These are phyloP conservation scores for Metaphire vulgaris DNA, from an alignment of 1,140 invertebrate genomes.

Conservation along the genomic window DNA sequence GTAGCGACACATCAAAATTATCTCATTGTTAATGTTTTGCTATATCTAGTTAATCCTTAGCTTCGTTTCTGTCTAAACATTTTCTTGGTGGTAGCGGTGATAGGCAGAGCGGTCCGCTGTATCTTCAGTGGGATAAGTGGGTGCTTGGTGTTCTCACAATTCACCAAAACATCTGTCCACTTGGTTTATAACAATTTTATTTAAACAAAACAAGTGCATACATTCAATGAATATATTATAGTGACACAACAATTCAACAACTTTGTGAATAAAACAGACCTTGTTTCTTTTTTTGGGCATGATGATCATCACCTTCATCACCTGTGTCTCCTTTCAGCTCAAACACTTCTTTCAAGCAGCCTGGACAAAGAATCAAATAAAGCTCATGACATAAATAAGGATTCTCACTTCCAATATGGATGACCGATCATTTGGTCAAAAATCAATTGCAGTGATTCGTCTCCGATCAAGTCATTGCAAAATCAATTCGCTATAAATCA, in stretches of 20 bases:
- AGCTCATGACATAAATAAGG: neutral
- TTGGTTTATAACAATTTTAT: neutral
- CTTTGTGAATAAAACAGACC: neutral
- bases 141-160: neutral
- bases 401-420: neutral
- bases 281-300: neutral
- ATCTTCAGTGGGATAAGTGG: neutral
- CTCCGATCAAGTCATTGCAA: neutral
- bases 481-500: neutral
- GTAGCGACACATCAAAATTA: too few relatives aligned
- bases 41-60: too few relatives aligned
- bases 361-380: neutral
- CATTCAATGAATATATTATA: neutral
- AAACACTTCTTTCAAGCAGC: constrained; percentile 10
- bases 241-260: neutral
- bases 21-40: too few relatives aligned
- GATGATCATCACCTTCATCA: neutral
- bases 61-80: too few relatives aligned
- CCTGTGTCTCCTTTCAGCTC: constrained; percentile 12
- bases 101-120: too few relatives aligned
- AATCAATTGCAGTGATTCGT: neutral
- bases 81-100: too few relatives aligned
- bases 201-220: neutral
- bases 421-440: neutral
- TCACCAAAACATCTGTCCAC: neutral